These are phyloP conservation scores for Radopholus similis DNA, from an alignment of 1,140 invertebrate species.

Conservation along the genomic window DNA sequence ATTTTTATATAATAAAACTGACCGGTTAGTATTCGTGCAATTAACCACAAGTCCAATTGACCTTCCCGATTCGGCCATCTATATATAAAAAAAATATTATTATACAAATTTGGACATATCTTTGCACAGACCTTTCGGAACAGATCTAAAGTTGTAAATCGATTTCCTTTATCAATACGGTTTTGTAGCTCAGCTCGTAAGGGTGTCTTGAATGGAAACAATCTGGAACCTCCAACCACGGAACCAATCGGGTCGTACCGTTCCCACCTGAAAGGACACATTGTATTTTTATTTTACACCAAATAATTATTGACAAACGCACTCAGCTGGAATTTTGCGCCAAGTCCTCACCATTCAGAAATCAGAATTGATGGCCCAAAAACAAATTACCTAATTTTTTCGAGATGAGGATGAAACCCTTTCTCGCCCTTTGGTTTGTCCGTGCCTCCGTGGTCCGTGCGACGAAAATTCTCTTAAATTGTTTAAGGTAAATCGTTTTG, in stretches of 20 bases:
- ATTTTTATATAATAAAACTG: too few relatives aligned
- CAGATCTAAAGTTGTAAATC: slow-evolving; percentile 44
- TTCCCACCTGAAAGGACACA: slow-evolving; percentile 67
- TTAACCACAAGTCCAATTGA: slow-evolving; percentile 69
- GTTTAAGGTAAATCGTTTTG: too few relatives aligned
- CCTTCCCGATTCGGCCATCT: slow-evolving; percentile 63
- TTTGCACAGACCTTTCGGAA: slow-evolving; percentile 31
- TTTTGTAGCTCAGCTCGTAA: slow-evolving; percentile 67
- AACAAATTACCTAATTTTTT: too few relatives aligned
- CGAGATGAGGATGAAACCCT: too few relatives aligned
- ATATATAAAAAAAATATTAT: background rate
- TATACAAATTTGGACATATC: background rate
- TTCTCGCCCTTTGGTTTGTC: too few relatives aligned
- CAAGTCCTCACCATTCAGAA: slow-evolving; percentile 35
- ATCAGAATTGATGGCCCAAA: background rate
- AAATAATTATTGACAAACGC: slow-evolving; percentile 32
- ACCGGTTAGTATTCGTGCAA: slow-evolving; percentile 69
- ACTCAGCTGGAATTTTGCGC: slow-evolving; percentile 46
- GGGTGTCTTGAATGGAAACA: slow-evolving; percentile 77
- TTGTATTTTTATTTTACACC: background rate
- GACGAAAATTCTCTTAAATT: too few relatives aligned
- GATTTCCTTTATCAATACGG: slow-evolving; percentile 63
- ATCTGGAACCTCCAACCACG: slow-evolving; percentile 69
- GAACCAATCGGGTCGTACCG: slow-evolving; percentile 69
- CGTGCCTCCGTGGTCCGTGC: too few relatives aligned